Percentiles rank a stretch among this genome's conserved stretches.
Evolutionary conservation across 2,888 invertebrate species (phyloP).

Genomic region (Hipparchia semele): DNA sequence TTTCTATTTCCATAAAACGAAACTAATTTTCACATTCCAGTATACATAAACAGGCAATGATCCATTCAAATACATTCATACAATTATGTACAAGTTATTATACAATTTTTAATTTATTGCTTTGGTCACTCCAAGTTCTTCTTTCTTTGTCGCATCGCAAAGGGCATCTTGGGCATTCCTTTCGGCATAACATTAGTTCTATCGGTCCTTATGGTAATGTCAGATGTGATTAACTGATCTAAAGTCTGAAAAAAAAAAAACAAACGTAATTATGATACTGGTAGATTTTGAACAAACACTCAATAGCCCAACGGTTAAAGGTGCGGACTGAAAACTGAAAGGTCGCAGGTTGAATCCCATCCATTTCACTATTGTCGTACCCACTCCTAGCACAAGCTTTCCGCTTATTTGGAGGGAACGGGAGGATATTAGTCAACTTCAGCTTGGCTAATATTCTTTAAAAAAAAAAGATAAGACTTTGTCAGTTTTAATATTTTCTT

Average conservation of each 20-base stretch:
- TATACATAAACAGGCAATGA: background rate
- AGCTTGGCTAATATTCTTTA: no score
- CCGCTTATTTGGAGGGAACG: no score
- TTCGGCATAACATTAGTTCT: constrained; percentile 37
- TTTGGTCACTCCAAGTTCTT: constrained; percentile 31
- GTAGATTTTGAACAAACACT: no score
- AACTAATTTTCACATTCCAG: background rate
- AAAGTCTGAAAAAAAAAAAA: constrained; percentile 55
- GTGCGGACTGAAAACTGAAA: no score
- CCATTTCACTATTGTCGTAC: no score
- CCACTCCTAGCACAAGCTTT: no score
- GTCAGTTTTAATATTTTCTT: no score
- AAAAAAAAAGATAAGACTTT: no score
- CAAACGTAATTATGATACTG: no score
- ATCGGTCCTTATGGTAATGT: constrained; percentile 49
- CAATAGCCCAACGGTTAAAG: no score
- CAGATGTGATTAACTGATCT: constrained; percentile 58
- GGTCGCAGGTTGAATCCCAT: no score
- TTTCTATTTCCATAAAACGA: background rate
- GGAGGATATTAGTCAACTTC: no score
- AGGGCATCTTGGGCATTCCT: constrained; percentile 53
- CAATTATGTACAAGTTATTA: constrained; percentile 11
- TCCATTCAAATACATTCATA: constrained; percentile 6
- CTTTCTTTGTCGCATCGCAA: constrained; percentile 51
- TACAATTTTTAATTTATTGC: background rate